These are phyloP conservation scores for Malurus melanocephalus DNA, from an alignment of 2,113 vertebrate species.

Conservation along the genomic window DNA sequence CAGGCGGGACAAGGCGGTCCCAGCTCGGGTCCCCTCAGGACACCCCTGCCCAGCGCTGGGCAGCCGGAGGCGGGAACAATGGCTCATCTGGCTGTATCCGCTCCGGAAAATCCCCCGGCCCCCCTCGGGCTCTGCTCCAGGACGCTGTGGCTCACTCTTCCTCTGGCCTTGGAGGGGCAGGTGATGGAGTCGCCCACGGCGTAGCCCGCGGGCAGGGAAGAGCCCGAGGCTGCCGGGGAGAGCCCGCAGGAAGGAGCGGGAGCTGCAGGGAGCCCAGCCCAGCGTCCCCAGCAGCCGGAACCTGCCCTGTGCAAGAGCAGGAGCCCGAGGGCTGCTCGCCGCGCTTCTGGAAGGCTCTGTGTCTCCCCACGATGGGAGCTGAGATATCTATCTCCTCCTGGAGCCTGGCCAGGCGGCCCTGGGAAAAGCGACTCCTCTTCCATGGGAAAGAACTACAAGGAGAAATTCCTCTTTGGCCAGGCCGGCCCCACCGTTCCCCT, in stretches of 20 bases:
- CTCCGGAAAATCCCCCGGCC: not conserved
- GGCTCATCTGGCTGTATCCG: not conserved
- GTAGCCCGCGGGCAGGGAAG: not conserved
- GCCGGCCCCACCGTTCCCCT: not conserved
- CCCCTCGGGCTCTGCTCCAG: not conserved
- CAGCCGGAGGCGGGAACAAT: conserved; percentile 3
- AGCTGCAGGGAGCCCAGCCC: not conserved
- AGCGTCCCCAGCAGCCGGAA: accelerated
- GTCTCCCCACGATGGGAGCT: not conserved
- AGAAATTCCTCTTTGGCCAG: not conserved
- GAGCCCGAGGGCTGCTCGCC: accelerated
- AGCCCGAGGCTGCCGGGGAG: not conserved
- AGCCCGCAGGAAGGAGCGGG: accelerated
- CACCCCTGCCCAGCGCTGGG: not conserved
- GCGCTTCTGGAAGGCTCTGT: not conserved
- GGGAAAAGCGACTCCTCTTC: conserved; percentile 47
- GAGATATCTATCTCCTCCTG: conserved; percentile 15
- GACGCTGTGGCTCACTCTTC: not conserved
- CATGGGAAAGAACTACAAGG: conserved; percentile 45
- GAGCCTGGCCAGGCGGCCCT: conserved; percentile 23
- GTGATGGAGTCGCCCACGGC: not conserved
- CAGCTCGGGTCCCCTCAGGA: not conserved
- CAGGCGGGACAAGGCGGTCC: too few species aligned
- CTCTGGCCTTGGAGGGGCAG: not conserved
- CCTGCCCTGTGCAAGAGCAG: not conserved